Evolutionary conservation across 2,113 vertebrate species (phyloP), one percentile per base, ranked within the genome.

Genomic region (Sciurus niger): DNA sequence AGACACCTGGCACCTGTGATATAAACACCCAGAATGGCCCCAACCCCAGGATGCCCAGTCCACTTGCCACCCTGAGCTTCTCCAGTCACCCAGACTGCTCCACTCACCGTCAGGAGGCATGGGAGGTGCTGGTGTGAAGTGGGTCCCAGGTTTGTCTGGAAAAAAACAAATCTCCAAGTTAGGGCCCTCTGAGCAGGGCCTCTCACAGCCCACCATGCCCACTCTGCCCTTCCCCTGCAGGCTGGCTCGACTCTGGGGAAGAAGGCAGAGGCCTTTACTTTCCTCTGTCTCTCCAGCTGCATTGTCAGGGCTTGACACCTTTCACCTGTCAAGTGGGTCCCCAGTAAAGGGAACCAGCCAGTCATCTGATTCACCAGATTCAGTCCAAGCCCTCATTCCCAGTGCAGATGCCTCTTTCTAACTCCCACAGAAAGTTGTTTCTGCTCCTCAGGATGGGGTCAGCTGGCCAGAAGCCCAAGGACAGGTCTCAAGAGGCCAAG

Each of bases 61-160:
- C 63, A 32, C 55, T 28, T 2, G 7, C 58, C 16, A 43, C 67
- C 70, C 34, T 63, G 22, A 24, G 53, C 67, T 83, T 30, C n/a
- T 46, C 22, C 30, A 68, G 16, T 53, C 70, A 74, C 72, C 40
- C 30, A 17, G 3, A 18, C 25, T 0, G 5, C 1, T 14, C 74
- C 53, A 99, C 99, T 99, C 98, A 99, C 99, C 99, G 98, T 99
- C 99, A 86, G 98, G 99, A 2, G 98, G 99, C 0, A 95, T 89
- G 0, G 99, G 98, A 82, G 98, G 98, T 0, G 98, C 98, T 58
- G 98, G 99, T 0, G 99, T 98, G 96, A 99, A 99, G 96, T 99
- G 99, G 93, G 97, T 98, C 51, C 99, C 99, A 84, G 99, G 99
- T 98, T 99, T 99, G 98, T 99, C 99, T 99, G 99, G 86, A 98